These are phyloP conservation scores for Chymomyza procnemis DNA, from an alignment of 2,888 invertebrate species.

Conservation along the genomic window DNA sequence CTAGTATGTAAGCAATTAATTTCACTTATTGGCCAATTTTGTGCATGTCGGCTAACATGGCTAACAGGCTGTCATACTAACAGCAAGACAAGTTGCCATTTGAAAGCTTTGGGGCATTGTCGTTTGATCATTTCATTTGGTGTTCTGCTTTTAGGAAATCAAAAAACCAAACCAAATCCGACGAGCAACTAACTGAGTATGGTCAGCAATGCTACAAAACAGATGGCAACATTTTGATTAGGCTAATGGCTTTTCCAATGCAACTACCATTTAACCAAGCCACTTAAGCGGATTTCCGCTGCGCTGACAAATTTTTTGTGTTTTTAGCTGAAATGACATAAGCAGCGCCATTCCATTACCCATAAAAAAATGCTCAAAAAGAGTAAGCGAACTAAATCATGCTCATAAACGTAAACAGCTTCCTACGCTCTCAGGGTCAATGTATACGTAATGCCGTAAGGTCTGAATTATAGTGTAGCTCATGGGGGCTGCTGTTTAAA, in stretches of 20 bases:
- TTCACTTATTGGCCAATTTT: slow-evolving; percentile 41
- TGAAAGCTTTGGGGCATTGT: background rate
- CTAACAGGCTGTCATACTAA: background rate
- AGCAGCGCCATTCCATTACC: slow-evolving; percentile 35
- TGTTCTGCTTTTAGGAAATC: background rate
- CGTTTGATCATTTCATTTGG: background rate
- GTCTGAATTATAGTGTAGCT: background rate
- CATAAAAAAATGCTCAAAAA: slow-evolving; percentile 7
- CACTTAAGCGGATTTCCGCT: slow-evolving; percentile 30
- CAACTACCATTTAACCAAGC: background rate
- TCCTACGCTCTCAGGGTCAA: background rate
- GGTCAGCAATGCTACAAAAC: background rate
- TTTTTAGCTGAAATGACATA: slow-evolving; percentile 54
- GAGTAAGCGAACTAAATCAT: slow-evolving; percentile 44
- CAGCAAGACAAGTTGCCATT: background rate
- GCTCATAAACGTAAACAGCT: slow-evolving; percentile 43
- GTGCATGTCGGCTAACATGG: background rate
- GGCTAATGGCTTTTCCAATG: slow-evolving; percentile 23
- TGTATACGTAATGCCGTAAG: background rate
- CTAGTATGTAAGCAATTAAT: slow-evolving; percentile 31
- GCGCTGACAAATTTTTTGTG: slow-evolving; percentile 42
- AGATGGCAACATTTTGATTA: background rate
- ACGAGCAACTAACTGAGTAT: background rate
- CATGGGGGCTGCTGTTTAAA: background rate
- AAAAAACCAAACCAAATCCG: slow-evolving; percentile 1